Percentiles rank a stretch among this genome's conserved stretches.
Conservation (phyloP, 2,797 vertebrate species). For the Trachurus trachurus region DNA sequence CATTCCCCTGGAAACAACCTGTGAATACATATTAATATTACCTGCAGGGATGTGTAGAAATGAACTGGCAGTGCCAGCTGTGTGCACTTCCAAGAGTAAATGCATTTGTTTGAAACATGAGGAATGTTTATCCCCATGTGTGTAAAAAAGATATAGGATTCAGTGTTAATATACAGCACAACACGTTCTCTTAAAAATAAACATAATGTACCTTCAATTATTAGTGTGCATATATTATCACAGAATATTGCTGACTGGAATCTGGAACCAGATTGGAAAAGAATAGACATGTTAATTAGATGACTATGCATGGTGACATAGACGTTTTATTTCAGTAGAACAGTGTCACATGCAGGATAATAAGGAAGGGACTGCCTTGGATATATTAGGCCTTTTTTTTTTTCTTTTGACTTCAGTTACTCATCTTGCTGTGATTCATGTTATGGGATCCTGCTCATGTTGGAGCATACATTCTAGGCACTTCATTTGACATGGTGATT, state of each 20-base stretch:
- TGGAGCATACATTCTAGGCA: constrained; percentile 23
- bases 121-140: not conserved
- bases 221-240: not conserved
- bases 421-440: constrained; percentile 30
- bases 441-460: constrained; percentile 41
- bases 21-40: constrained; percentile 65
- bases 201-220: not conserved
- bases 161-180: not conserved
- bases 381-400: not conserved
- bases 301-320: not conserved
- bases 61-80: not conserved
- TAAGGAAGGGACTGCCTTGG: not conserved
- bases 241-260: not conserved
- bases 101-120: not conserved
- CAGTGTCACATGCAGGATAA: too few species aligned
- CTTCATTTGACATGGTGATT: constrained; percentile 53
- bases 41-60: constrained; percentile 33
- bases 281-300: not conserved
- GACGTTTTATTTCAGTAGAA: not conserved
- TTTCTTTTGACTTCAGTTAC: not conserved
- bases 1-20: constrained; percentile 67
- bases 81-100: constrained; percentile 10
- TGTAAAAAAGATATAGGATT: not conserved
- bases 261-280: not conserved
- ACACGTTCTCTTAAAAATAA: too few species aligned